Conservation (phyloP, 2,888 invertebrate genomes). For the Ischnus inquisitorius region DNA sequence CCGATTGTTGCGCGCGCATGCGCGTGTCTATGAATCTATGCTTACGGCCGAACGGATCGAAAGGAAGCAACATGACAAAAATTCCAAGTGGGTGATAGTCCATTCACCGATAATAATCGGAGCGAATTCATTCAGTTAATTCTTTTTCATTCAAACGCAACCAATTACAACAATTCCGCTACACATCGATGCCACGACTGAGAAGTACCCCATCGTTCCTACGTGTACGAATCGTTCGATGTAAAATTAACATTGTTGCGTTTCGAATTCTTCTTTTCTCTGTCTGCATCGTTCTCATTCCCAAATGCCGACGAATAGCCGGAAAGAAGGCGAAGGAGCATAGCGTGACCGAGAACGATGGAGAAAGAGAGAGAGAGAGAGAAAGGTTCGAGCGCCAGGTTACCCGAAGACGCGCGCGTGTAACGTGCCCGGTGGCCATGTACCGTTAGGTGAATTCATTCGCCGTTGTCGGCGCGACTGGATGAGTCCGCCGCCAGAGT, state of each 20-base stretch:
- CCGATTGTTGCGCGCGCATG: slow-evolving; percentile 10
- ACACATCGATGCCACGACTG: not conserved
- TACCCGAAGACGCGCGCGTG: slow-evolving; percentile 65
- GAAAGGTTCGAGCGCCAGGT: slow-evolving; percentile 44
- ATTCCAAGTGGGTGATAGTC: slow-evolving; percentile 2
- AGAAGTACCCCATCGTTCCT: not conserved
- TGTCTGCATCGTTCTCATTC: slow-evolving; percentile 60
- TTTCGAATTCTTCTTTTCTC: slow-evolving; percentile 27
- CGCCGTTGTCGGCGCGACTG: slow-evolving; percentile 74
- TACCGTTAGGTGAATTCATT: slow-evolving; percentile 82
- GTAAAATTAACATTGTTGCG: slow-evolving; percentile 43
- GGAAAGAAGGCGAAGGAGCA: slow-evolving; percentile 55
- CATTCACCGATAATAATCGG: not conserved
- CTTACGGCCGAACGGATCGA: not conserved
- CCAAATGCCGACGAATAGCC: slow-evolving; percentile 58
- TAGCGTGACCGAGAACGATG: slow-evolving; percentile 7
- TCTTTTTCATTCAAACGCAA: not conserved
- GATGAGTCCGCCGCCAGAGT: slow-evolving; percentile 61
- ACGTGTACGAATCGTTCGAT: not conserved
- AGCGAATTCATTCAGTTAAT: not conserved
- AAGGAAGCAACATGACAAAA: not conserved
- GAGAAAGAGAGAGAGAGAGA: not conserved
- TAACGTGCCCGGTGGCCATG: slow-evolving; percentile 74
- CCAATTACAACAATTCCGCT: not conserved
- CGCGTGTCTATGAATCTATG: slow-evolving; percentile 15